Evolutionary conservation across 2,113 vertebrate genomes (phyloP).

Genomic region (Heterocephalus glaber): DNA sequence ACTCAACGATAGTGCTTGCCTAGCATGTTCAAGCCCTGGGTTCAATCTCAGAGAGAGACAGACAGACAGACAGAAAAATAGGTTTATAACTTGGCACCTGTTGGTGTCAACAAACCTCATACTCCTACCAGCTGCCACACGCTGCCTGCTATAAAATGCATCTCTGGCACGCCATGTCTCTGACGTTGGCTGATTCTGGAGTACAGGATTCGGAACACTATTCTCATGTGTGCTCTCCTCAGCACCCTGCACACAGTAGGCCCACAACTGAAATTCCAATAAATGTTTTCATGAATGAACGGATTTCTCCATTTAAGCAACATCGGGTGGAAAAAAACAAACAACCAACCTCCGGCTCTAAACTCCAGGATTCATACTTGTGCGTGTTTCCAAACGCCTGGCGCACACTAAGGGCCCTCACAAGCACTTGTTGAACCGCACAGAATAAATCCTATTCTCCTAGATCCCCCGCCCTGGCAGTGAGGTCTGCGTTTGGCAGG

Average conservation of each 20-base stretch:
- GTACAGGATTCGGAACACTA: neutral
- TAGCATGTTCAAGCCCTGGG: neutral
- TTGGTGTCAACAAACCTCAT: neutral
- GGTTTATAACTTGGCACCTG: neutral
- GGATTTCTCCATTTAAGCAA: neutral
- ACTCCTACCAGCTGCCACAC: neutral
- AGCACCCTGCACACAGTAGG: neutral
- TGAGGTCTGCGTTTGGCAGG: conserved; percentile 49
- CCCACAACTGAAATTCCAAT: neutral
- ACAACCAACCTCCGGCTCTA: neutral
- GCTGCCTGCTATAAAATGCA: neutral
- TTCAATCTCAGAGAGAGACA: neutral
- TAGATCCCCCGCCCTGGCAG: conserved; percentile 54
- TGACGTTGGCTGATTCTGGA: neutral
- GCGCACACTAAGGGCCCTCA: neutral
- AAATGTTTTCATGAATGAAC: neutral
- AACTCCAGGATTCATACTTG: neutral
- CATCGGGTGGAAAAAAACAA: too few species aligned
- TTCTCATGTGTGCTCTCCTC: neutral
- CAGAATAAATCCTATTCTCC: conserved; percentile 2
- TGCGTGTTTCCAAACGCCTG: neutral
- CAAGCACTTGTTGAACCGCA: conserved; percentile 60
- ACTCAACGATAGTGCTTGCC: neutral
- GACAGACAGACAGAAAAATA: neutral
- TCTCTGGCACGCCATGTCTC: neutral